phyloP scores from a whole-genome alignment of 1,140 invertebrate genomes.

The Cotesia typhae region DNA sequence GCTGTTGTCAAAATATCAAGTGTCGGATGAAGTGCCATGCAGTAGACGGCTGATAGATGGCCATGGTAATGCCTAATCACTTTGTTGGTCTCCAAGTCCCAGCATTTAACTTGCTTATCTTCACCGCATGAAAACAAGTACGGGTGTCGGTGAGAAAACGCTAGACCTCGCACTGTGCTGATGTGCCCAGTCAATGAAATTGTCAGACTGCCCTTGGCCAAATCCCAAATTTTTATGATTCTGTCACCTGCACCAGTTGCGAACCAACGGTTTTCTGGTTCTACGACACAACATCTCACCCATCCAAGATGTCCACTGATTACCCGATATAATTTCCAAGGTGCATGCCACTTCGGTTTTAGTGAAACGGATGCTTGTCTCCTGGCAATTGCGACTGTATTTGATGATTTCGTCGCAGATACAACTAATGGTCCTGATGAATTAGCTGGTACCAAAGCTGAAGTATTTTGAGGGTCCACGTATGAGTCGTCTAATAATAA shows the following conservation, averaged over 20 bases:
- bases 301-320: constrained; percentile 98
- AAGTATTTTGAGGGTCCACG: constrained; percentile 44
- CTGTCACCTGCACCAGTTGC: constrained; percentile 94
- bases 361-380: constrained; percentile 88
- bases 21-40: constrained; percentile 92
- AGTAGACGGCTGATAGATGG: constrained; percentile 96
- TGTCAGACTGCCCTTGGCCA: constrained; percentile 94
- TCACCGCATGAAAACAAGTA: constrained; percentile 99
- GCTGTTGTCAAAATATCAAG: constrained; percentile 95
- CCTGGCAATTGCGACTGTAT: constrained; percentile 75
- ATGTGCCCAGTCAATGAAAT: constrained; percentile 98
- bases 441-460: constrained; percentile 33
- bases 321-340: constrained; percentile 97
- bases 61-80: constrained; percentile 99
- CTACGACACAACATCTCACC: constrained; percentile 96
- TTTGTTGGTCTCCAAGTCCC: constrained; percentile 99
- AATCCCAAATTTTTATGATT: constrained; percentile 99
- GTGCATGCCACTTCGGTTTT: constrained; percentile 98
- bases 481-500: constrained; percentile 49
- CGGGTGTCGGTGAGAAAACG: constrained; percentile 93
- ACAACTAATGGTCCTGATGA: constrained; percentile 53
- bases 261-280: constrained; percentile 97
- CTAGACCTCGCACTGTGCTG: constrained; percentile 94
- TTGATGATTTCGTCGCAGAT: constrained; percentile 74
- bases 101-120: constrained; percentile 99